Evolutionary conservation across 1,140 invertebrate genomes (phyloP), one percentile per base, ranked within the genome.

Genomic region (Temnothorax curvispinosus): DNA sequence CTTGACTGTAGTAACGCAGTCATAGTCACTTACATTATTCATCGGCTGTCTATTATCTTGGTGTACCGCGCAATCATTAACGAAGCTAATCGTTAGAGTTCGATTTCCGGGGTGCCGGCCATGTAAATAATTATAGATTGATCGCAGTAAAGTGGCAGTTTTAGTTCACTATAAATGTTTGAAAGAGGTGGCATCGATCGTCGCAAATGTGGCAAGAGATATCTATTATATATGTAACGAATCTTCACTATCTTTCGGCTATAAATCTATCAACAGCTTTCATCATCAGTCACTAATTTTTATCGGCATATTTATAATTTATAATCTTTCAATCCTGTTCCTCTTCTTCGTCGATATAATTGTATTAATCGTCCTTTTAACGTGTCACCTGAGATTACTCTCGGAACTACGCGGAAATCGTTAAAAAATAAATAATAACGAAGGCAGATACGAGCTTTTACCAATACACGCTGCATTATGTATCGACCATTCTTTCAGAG

Each of bases 121-220:
- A 60, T 47, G 67, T 88, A 88, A 88, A 89, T 89, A 88, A 88
- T 88, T 58, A 69, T n/a, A 41, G 58, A 80, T 88, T 75, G 80
- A 88, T 77, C 38, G 32, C 64, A 44, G 64, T 65, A 71, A 89
- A 88, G 64, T 78, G 67, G 56, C 74, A 67, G 60, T 56, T 27
- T 27, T 84, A 56, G 35, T 41, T 58, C 52, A 32, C 18, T 44
- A 21, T 88, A 76, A 88, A 89, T 89, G 11, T 85, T 86, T 86
- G 32, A 88, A 86, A 80, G 41, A 77, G 78, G 21, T 27, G 5
- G 6, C n/a, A 88, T 88, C 65, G 80, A 78, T 65, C 21, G 35
- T 35, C 56, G 56, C 52, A 32, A 56, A 41, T 32, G 44, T 32
- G 18, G 4, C 15, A 52, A 56, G 11, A 62, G 21, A 32, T 54